These are phyloP conservation scores for Vidua chalybeata DNA, from an alignment of 2,113 vertebrate genomes.

Conservation along the genomic window DNA sequence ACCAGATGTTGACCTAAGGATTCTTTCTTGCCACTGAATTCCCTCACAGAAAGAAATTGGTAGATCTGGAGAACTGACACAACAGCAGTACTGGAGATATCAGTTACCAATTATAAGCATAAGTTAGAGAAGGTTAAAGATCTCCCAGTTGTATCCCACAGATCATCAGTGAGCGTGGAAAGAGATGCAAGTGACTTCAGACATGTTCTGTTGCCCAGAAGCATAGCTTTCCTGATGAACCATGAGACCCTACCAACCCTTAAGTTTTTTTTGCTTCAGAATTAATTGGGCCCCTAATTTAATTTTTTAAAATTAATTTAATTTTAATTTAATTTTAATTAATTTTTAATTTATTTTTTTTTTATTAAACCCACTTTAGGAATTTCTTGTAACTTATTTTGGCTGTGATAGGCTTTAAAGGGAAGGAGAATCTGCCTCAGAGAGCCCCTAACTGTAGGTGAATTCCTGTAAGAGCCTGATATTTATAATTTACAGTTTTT, in stretches of 20 bases:
- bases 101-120: neutral
- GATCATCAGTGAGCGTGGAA: neutral
- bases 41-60: neutral
- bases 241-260: neutral
- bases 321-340: no score
- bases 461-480: neutral
- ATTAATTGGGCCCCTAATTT: neutral
- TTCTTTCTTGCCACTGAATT: neutral
- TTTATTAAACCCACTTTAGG: neutral
- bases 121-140: neutral
- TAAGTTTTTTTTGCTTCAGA: neutral
- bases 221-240: neutral
- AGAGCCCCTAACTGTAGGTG: neutral
- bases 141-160: neutral
- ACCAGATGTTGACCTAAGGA: neutral
- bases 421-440: neutral
- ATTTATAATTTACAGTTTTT: neutral
- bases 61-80: accelerated
- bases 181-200: neutral
- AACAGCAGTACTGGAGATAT: neutral
- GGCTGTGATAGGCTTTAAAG: neutral
- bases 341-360: no score
- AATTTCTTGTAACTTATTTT: neutral
- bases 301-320: neutral
- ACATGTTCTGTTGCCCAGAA: accelerated